A percentile compares a stretch with the other conserved stretches of the same genome.
Evolutionary conservation across 2,797 vertebrate species (phyloP).

Genomic region (Xenopus petersii): DNA sequence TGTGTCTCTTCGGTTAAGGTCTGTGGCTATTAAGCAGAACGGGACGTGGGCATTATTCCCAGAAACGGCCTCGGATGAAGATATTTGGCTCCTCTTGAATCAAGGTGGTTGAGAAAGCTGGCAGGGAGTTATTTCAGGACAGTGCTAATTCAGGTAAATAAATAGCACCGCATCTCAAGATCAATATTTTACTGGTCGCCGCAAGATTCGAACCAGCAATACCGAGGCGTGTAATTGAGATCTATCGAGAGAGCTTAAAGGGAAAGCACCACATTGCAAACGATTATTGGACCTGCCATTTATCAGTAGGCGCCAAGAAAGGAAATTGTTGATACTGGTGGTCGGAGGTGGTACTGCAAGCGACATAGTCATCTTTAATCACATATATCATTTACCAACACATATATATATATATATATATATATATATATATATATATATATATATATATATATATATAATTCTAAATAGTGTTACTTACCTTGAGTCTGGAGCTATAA

Average conservation of each 20-base stretch:
- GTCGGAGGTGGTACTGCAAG: too few relatives aligned
- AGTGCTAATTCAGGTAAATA: constrained; percentile 38
- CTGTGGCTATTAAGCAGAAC: constrained; percentile 30
- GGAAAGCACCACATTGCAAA: too few relatives aligned
- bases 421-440: too few relatives aligned
- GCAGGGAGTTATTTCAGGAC: constrained; percentile 24
- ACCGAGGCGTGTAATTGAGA: constrained; percentile 29
- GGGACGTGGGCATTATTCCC: constrained; percentile 29
- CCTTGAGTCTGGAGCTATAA: too few relatives aligned
- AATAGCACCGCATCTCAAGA: constrained; percentile 14
- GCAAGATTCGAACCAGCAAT: constrained; percentile 32
- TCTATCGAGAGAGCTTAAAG: neutral
- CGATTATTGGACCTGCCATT: too few relatives aligned
- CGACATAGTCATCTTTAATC: too few relatives aligned
- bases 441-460: too few relatives aligned
- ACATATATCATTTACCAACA: too few relatives aligned
- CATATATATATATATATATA: too few relatives aligned
- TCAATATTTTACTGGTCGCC: constrained; percentile 40
- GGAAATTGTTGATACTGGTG: too few relatives aligned
- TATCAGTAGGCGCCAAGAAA: too few relatives aligned
- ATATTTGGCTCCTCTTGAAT: constrained; percentile 28
- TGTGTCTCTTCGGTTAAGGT: constrained; percentile 20
- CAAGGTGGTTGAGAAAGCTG: constrained; percentile 27
- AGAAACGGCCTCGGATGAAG: constrained; percentile 20
- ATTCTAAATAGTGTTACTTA: too few relatives aligned